Percentiles rank a stretch among this genome's conserved stretches.
phyloP scores from a whole-genome alignment of 2,888 invertebrate genomes.

The Prosopocoilus inquinatus region DNA sequence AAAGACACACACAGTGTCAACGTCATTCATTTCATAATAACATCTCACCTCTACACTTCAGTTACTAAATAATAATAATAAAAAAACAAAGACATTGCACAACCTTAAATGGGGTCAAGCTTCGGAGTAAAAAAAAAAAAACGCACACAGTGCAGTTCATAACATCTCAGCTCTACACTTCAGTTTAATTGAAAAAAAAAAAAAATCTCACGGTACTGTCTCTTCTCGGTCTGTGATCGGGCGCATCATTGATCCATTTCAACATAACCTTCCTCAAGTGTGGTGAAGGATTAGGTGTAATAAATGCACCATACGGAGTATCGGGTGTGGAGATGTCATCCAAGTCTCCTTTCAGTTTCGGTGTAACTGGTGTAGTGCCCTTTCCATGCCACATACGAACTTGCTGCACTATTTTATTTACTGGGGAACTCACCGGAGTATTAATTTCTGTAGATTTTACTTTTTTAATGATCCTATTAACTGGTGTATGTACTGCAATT shows the following conservation, averaged over 20 bases:
- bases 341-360: constrained; percentile 41
- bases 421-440: constrained; percentile 35
- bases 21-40: no score
- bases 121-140: no score
- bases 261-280: constrained; percentile 53
- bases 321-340: constrained; percentile 55
- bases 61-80: no score
- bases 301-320: constrained; percentile 55
- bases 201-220: constrained; percentile 48
- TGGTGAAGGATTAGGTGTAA: constrained; percentile 53
- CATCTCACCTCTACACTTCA: no score
- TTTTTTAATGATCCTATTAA: constrained; percentile 8
- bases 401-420: constrained; percentile 44
- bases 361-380: constrained; percentile 32
- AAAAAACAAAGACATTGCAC: no score
- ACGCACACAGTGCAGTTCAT: no score
- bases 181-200: neutral
- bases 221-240: constrained; percentile 46
- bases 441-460: constrained; percentile 2
- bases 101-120: no score
- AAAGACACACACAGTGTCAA: no score
- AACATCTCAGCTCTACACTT: neutral
- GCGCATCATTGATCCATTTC: constrained; percentile 53
- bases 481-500: constrained; percentile 12
- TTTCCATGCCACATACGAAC: constrained; percentile 37